A percentile compares a stretch with the other conserved stretches of the same genome.
Conservation (phyloP, 2,888 invertebrate species). For the Mallateleia sp. region DNA sequence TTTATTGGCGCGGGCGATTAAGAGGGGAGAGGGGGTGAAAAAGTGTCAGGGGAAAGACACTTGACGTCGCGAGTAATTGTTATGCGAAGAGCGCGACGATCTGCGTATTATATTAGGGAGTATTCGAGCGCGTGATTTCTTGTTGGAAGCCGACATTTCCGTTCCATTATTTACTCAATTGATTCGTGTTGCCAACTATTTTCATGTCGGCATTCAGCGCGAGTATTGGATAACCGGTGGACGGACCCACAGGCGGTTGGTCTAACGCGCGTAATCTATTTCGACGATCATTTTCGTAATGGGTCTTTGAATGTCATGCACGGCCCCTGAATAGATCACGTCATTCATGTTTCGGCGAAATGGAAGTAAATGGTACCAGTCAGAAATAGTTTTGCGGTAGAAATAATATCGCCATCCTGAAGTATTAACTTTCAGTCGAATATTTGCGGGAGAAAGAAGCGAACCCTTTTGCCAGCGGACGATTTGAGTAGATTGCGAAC, state of each 20-base stretch:
- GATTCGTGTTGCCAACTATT: conserved; percentile 86
- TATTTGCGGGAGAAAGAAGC: too few species aligned
- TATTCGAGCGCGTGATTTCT: conserved; percentile 66
- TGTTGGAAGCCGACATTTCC: conserved; percentile 73
- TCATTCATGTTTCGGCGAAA: conserved; percentile 58
- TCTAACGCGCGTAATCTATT: conserved; percentile 88
- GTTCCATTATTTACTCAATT: conserved; percentile 87
- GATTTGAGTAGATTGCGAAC: conserved; percentile 32
- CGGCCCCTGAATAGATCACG: conserved; percentile 81
- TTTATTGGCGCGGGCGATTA: conserved; percentile 22
- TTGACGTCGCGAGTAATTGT: conserved; percentile 44
- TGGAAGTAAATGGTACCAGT: conserved; percentile 51
- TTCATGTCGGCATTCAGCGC: conserved; percentile 79
- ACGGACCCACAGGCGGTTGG: conserved; percentile 62
- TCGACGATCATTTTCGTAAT: conserved; percentile 89
- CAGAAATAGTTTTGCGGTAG: conserved; percentile 57
- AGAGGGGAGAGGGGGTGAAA: too few species aligned
- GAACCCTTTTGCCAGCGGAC: conserved; percentile 4
- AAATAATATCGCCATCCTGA: conserved; percentile 32
- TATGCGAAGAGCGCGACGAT: conserved; percentile 60
- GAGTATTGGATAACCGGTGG: conserved; percentile 58
- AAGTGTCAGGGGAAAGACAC: too few species aligned
- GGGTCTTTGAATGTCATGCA: conserved; percentile 86
- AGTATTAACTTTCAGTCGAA: conserved; percentile 5
- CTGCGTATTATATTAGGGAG: conserved; percentile 66